Percentiles rank a stretch among this genome's conserved stretches.
These are phyloP conservation scores for Pocota personata DNA, from an alignment of 2,888 invertebrate species.

Conservation along the genomic window DNA sequence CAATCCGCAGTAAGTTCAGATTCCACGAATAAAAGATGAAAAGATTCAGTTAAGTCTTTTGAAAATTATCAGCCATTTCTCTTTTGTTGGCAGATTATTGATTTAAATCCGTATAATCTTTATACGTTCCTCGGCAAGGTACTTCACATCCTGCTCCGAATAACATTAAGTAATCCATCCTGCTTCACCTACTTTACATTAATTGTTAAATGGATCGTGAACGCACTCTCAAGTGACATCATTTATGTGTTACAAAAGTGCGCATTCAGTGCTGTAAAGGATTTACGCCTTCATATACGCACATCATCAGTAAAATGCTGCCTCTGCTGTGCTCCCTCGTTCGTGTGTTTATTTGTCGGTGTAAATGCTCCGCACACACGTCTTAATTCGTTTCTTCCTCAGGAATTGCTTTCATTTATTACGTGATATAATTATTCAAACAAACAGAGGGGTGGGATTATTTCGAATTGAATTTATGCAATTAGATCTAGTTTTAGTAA, in stretches of 20 bases:
- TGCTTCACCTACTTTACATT: conserved; percentile 52
- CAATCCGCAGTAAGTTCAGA: neutral
- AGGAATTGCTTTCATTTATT: conserved; percentile 47
- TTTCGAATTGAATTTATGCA: conserved; percentile 28
- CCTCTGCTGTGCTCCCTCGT: neutral
- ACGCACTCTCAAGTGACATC: conserved; percentile 58
- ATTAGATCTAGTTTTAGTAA: neutral
- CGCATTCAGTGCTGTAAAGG: conserved; percentile 52
- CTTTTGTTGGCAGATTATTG: conserved; percentile 30
- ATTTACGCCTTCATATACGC: conserved; percentile 46
- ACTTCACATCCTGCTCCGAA: conserved; percentile 23
- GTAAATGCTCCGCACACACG: conserved; percentile 12
- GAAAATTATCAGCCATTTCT: conserved; percentile 19
- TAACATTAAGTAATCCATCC: conserved; percentile 47
- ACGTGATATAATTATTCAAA: conserved; percentile 47
- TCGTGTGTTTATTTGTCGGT: conserved; percentile 9
- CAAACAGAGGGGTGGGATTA: neutral
- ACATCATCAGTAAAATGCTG: conserved; percentile 38
- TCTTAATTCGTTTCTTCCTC: conserved; percentile 45
- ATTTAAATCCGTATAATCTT: conserved; percentile 46
- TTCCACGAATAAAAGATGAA: neutral
- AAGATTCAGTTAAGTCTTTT: conserved; percentile 3
- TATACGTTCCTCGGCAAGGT: conserved; percentile 5
- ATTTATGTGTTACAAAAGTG: conserved; percentile 54
- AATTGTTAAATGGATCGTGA: conserved; percentile 64